Conservation (phyloP, 2,797 vertebrate species). For the Helicolenus hilgendorfi region DNA sequence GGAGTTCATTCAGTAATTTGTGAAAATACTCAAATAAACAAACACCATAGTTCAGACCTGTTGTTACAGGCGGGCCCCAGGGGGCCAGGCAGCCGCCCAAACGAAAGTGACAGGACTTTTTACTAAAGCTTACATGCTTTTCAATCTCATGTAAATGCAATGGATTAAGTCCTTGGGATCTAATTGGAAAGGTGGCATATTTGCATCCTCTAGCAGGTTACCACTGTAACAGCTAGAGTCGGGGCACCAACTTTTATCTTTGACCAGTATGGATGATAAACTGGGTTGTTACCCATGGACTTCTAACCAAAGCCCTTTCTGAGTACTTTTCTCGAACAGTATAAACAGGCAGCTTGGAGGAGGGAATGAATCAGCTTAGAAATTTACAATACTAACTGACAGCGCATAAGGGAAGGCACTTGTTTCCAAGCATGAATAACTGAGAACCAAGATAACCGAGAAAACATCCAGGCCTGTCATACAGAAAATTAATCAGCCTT, state of each 20-base stretch:
- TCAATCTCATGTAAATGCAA: neutral
- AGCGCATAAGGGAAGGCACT: neutral
- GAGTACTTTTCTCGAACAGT: neutral
- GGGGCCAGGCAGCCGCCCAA: neutral
- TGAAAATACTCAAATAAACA: neutral
- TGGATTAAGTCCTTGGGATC: neutral
- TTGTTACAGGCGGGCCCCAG: neutral
- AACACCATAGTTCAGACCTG: neutral
- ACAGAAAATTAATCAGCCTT: neutral
- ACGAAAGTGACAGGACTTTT: neutral
- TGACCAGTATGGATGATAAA: neutral
- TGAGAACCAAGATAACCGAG: neutral
- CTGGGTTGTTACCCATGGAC: neutral
- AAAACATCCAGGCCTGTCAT: neutral
- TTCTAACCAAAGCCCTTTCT: neutral
- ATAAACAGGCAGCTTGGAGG: neutral
- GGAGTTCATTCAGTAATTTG: neutral
- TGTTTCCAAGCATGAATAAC: neutral
- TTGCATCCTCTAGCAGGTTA: neutral
- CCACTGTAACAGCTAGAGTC: neutral
- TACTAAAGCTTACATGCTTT: neutral
- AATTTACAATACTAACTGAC: neutral
- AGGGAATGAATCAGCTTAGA: neutral
- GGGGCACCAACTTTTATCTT: neutral
- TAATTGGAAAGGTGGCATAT: neutral